These are phyloP conservation scores for Diogma glabrata DNA, from an alignment of 2,888 invertebrate species.

Conservation along the genomic window DNA sequence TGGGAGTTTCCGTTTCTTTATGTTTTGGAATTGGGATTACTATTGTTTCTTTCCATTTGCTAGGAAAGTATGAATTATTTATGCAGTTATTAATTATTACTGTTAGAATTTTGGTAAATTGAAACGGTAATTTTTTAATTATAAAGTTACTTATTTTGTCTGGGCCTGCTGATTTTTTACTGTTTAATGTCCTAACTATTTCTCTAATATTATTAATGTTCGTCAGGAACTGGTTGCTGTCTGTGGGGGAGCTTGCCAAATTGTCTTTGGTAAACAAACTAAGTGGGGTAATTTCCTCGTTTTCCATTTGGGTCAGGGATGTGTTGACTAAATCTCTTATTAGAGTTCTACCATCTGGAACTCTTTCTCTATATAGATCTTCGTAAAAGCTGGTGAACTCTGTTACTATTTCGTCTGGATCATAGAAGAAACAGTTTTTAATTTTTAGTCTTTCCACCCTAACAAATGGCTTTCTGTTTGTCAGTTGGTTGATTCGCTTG, in stretches of 20 bases:
- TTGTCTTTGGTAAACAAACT: not conserved
- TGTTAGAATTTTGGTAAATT: not conserved
- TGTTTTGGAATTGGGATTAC: not conserved
- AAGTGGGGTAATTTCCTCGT: not conserved
- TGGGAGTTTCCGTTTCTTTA: not conserved
- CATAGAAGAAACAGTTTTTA: not conserved
- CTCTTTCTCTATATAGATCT: not conserved
- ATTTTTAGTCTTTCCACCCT: not conserved
- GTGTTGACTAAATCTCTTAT: not conserved
- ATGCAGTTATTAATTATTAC: not conserved
- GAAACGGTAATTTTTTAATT: not conserved
- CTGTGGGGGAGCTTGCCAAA: not conserved
- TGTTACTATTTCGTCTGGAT: not conserved
- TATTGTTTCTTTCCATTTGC: not conserved
- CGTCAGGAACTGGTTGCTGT: no score
- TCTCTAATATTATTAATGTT: no score
- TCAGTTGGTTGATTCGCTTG: not conserved
- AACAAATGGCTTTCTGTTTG: not conserved
- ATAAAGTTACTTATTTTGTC: no score
- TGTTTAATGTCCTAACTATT: no score
- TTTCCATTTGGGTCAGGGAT: not conserved
- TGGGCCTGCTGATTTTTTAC: not conserved
- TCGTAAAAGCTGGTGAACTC: not conserved
- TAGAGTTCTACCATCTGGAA: not conserved
- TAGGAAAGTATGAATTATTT: not conserved